phyloP scores from a whole-genome alignment of 2,797 vertebrate species.

The Oreochromis mossambicus region DNA sequence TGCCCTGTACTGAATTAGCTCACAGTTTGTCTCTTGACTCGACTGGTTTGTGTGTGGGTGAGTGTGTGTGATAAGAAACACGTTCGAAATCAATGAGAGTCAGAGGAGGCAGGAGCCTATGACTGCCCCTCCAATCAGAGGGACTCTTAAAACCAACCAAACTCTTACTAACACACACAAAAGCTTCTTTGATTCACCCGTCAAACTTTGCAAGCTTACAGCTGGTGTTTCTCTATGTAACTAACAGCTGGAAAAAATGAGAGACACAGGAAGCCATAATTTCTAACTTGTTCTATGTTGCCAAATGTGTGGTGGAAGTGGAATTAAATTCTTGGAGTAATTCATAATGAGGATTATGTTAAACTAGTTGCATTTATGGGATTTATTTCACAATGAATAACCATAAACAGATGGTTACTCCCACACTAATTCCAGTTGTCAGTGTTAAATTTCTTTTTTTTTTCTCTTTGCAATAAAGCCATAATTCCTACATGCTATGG shows the following conservation, averaged over 20 bases:
- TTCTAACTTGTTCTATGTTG: neutral
- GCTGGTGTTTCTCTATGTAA: neutral
- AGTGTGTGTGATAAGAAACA: neutral
- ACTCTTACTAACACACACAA: neutral
- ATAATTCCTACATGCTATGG: neutral
- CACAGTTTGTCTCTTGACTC: conserved; percentile 43
- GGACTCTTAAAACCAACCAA: neutral
- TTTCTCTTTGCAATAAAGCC: neutral
- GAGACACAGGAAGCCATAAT: neutral
- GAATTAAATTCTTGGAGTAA: neutral
- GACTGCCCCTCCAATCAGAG: conserved; percentile 36
- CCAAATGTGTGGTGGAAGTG: neutral
- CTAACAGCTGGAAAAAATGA: neutral
- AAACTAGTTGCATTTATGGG: neutral
- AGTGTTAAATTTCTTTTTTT: neutral
- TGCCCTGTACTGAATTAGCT: conserved; percentile 66
- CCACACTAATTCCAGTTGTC: neutral
- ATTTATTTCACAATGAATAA: neutral
- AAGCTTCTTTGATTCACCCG: neutral
- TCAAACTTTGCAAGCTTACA: neutral
- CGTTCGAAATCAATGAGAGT: neutral
- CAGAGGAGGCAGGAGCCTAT: neutral
- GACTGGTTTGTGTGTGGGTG: neutral
- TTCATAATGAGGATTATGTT: neutral
- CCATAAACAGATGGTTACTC: neutral